These are phyloP conservation scores for Folsomia manolachei DNA, from an alignment of 2,888 invertebrate genomes.

Conservation along the genomic window DNA sequence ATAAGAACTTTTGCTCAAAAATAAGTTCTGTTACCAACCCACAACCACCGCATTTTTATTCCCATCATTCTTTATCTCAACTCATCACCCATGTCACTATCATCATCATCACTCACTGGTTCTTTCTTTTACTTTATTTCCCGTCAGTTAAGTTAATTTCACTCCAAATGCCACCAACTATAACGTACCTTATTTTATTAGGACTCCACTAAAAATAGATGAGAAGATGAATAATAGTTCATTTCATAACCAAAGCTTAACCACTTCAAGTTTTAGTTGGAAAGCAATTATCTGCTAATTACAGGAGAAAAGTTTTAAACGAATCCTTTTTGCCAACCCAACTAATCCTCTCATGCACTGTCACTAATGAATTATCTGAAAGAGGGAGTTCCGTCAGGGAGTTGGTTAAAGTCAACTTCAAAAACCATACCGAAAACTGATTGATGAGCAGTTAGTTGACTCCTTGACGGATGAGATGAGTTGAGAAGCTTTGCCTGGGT, in stretches of 20 bases:
- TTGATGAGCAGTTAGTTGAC: background rate
- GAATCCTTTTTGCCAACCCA: background rate
- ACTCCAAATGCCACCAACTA: too few species aligned
- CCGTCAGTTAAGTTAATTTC: background rate
- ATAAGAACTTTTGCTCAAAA: too few species aligned
- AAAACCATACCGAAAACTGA: background rate
- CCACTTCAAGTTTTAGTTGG: background rate
- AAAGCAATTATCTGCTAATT: constrained; percentile 30
- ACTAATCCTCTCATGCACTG: background rate
- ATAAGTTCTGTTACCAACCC: too few species aligned
- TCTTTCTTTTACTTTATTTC: background rate
- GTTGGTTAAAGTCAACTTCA: background rate
- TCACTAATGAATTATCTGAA: constrained; percentile 3
- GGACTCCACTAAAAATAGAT: background rate
- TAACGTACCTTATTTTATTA: too few species aligned
- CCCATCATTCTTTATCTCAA: too few species aligned
- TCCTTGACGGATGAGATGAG: background rate
- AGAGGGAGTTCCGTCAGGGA: background rate
- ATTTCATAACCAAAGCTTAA: background rate
- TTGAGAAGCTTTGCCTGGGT: background rate
- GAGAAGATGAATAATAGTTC: background rate
- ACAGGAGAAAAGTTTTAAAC: constrained; percentile 22
- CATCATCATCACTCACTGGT: constrained; percentile 3
- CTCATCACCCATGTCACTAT: background rate
- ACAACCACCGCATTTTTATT: too few species aligned